phyloP scores from a whole-genome alignment of 2,888 invertebrate genomes.

The Proisotoma minuta region DNA sequence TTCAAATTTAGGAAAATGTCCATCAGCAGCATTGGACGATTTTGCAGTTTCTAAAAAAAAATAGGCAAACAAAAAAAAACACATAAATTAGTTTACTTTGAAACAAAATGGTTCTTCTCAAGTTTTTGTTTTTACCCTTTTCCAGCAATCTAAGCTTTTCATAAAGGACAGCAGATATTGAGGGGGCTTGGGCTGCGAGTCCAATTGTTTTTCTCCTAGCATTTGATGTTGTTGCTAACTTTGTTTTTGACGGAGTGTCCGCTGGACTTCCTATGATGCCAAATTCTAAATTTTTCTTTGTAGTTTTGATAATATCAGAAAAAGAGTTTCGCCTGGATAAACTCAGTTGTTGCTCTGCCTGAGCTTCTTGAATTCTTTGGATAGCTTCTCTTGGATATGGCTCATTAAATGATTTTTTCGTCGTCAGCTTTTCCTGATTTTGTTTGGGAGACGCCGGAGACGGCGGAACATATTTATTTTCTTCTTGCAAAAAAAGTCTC shows the following conservation, averaged over 20 bases:
- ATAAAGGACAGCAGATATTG: conserved; percentile 25
- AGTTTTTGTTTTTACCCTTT: background rate
- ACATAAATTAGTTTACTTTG: too few species aligned
- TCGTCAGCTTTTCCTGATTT: background rate
- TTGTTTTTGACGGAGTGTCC: background rate
- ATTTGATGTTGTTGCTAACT: background rate
- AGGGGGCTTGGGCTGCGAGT: conserved; percentile 13
- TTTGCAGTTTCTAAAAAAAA: too few species aligned
- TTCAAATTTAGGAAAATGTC: too few species aligned
- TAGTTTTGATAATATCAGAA: background rate
- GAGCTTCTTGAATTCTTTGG: background rate
- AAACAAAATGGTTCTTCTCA: too few species aligned
- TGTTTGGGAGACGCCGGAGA: background rate
- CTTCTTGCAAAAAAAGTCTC: background rate
- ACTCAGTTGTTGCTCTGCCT: conserved; percentile 4
- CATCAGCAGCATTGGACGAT: too few species aligned
- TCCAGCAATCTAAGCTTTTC: conserved; percentile 24
- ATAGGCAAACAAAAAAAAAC: too few species aligned
- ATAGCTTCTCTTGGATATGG: conserved; percentile 33
- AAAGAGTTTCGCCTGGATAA: background rate
- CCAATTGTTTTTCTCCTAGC: background rate
- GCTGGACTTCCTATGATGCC: background rate
- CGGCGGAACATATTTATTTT: background rate
- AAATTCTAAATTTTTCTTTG: background rate
- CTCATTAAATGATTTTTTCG: conserved; percentile 23